Evolutionary conservation across 2,113 vertebrate genomes (phyloP).

Genomic region (Laticauda colubrina): DNA sequence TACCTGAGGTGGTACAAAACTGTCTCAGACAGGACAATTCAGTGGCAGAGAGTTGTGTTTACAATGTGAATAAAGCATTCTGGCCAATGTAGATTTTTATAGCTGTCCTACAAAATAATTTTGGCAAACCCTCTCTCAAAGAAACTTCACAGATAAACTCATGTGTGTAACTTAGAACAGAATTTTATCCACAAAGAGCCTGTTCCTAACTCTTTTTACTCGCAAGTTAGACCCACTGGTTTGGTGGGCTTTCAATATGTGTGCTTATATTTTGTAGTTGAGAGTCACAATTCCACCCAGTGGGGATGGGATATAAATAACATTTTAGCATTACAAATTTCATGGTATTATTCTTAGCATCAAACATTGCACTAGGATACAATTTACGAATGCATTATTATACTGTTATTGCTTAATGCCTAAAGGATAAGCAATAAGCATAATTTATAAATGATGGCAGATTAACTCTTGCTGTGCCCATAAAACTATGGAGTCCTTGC

Average conservation of each 20-base stretch:
- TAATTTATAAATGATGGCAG: not conserved
- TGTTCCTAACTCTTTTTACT: not conserved
- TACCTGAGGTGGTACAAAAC: not conserved
- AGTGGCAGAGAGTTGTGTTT: not conserved
- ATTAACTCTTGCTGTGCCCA: slow-evolving; percentile 13
- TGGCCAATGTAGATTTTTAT: not conserved
- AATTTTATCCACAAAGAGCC: not conserved
- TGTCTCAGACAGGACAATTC: not conserved
- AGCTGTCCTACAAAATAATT: not conserved
- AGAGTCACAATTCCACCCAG: not conserved
- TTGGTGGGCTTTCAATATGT: not conserved
- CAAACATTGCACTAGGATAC: slow-evolving; percentile 17
- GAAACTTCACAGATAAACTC: not conserved
- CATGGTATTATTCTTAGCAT: slow-evolving; percentile 47
- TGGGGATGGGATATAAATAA: slow-evolving; percentile 27
- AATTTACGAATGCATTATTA: slow-evolving; percentile 5
- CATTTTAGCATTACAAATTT: slow-evolving; percentile 36
- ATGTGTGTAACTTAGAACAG: not conserved
- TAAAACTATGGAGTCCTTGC: not conserved
- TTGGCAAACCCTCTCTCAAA: not conserved
- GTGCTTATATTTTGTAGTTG: not conserved
- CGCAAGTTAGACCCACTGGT: not conserved
- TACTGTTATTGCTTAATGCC: slow-evolving; percentile 8
- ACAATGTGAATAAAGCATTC: not conserved
- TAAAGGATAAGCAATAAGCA: slow-evolving; percentile 6